phyloP scores from a whole-genome alignment of 2,888 invertebrate species.

The Diaprepes abbreviatus region DNA sequence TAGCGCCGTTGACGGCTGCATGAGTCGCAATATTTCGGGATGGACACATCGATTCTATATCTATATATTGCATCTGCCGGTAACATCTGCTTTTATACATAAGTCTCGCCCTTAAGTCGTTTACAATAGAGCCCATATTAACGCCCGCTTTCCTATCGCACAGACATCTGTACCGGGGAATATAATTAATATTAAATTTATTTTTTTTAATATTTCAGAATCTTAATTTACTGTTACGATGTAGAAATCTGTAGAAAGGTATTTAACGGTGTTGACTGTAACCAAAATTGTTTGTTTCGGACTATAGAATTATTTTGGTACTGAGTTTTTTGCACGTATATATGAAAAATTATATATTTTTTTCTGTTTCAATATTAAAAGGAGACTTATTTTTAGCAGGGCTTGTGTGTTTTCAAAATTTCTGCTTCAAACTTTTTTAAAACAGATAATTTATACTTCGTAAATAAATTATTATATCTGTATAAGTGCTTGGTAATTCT shows the following conservation, averaged over 20 bases:
- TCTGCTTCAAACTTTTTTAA: no score
- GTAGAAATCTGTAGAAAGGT: slow-evolving; percentile 19
- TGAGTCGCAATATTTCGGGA: slow-evolving; percentile 59
- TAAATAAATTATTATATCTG: no score
- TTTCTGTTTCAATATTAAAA: no score
- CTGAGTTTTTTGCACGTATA: no score
- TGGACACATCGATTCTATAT: slow-evolving; percentile 57
- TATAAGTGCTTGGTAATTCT: no score
- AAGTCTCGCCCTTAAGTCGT: slow-evolving; percentile 47
- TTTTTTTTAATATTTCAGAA: slow-evolving; percentile 40
- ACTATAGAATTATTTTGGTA: not conserved
- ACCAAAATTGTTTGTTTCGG: slow-evolving; percentile 4
- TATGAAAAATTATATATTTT: no score
- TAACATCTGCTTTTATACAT: slow-evolving; percentile 57
- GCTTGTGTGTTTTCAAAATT: no score
- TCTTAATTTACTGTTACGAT: slow-evolving; percentile 37
- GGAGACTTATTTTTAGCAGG: no score
- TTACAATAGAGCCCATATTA: slow-evolving; percentile 43
- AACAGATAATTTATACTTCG: no score
- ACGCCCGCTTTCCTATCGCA: slow-evolving; percentile 40
- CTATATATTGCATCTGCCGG: slow-evolving; percentile 57
- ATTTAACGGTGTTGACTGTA: not conserved
- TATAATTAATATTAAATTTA: slow-evolving; percentile 54
- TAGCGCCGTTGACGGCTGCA: slow-evolving; percentile 56
- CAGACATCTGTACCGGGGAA: slow-evolving; percentile 53